Evolutionary conservation across 2,888 invertebrate species (phyloP).

Genomic region (Blomia tropicalis): DNA sequence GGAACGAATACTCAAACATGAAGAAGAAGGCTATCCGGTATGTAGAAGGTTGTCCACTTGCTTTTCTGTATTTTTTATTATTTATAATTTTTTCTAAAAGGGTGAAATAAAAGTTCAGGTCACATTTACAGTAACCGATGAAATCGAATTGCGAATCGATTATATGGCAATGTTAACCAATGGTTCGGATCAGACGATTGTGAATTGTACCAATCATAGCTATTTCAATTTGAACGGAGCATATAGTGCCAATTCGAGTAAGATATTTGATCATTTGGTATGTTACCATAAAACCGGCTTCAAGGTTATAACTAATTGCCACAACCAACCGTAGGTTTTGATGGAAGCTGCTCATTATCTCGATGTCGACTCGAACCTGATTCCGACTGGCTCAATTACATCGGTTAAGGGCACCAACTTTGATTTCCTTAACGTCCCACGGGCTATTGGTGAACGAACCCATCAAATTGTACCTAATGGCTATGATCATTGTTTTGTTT

Average conservation of each 20-base stretch:
- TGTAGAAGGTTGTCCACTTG: too few relatives aligned
- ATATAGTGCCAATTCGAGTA: slow-evolving; percentile 21
- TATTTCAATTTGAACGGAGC: slow-evolving; percentile 77
- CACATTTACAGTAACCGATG: slow-evolving; percentile 51
- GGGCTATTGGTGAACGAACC: slow-evolving; percentile 49
- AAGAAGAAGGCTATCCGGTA: slow-evolving; percentile 76
- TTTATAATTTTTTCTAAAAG: too few relatives aligned
- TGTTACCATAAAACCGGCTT: background rate
- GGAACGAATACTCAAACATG: slow-evolving; percentile 41
- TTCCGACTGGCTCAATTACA: slow-evolving; percentile 48
- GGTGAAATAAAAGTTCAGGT: slow-evolving; percentile 58
- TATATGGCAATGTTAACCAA: slow-evolving; percentile 38
- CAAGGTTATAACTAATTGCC: too few relatives aligned
- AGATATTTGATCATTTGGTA: slow-evolving; percentile 20
- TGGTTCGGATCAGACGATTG: slow-evolving; percentile 43
- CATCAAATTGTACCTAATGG: slow-evolving; percentile 51
- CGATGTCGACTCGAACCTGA: slow-evolving; percentile 49
- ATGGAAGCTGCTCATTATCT: slow-evolving; percentile 63
- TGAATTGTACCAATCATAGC: slow-evolving; percentile 72
- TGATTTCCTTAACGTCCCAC: slow-evolving; percentile 50
- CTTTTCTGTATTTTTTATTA: too few relatives aligned
- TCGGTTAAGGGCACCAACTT: slow-evolving; percentile 53
- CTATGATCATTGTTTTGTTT: slow-evolving; percentile 65
- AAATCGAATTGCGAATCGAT: slow-evolving; percentile 56
- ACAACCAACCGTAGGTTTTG: too few relatives aligned